Conservation (phyloP, 2,888 invertebrate genomes). For the Eilema sororculum region DNA sequence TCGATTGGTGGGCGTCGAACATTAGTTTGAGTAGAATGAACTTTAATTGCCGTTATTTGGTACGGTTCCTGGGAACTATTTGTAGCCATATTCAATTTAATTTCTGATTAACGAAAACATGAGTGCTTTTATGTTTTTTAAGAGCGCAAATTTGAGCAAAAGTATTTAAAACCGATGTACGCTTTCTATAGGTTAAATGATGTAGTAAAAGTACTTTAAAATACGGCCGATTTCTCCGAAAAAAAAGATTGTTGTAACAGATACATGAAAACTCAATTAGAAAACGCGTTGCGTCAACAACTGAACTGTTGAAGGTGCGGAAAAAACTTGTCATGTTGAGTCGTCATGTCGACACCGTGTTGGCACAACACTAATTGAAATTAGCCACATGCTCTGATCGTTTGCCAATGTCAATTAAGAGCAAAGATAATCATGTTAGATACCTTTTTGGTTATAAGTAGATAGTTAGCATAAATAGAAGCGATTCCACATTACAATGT, state of each 20-base stretch:
- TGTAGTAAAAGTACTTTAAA: conserved; percentile 16
- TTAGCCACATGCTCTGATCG: conserved; percentile 56
- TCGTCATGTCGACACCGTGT: conserved; percentile 55
- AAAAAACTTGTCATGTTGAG: conserved; percentile 54
- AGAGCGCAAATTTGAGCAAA: not conserved
- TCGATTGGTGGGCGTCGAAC: conserved; percentile 66
- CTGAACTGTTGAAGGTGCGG: conserved; percentile 50
- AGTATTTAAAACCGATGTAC: not conserved
- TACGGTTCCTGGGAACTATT: conserved; percentile 35
- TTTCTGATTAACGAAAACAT: conserved; percentile 8
- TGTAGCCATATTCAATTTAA: not conserved
- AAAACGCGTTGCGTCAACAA: conserved; percentile 44
- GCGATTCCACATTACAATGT: not conserved
- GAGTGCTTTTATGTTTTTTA: not conserved
- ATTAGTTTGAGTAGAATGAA: conserved; percentile 46
- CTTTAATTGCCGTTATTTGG: conserved; percentile 37
- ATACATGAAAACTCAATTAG: conserved; percentile 56
- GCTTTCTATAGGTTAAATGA: not conserved
- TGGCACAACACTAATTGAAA: conserved; percentile 66
- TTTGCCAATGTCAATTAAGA: conserved; percentile 68
- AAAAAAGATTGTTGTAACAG: conserved; percentile 31
- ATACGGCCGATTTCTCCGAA: conserved; percentile 35
- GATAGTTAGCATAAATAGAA: conserved; percentile 2
- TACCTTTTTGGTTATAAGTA: conserved; percentile 24
- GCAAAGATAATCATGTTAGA: conserved; percentile 45